These are phyloP conservation scores for Chelon auratus DNA, from an alignment of 2,797 vertebrate species.

Conservation along the genomic window DNA sequence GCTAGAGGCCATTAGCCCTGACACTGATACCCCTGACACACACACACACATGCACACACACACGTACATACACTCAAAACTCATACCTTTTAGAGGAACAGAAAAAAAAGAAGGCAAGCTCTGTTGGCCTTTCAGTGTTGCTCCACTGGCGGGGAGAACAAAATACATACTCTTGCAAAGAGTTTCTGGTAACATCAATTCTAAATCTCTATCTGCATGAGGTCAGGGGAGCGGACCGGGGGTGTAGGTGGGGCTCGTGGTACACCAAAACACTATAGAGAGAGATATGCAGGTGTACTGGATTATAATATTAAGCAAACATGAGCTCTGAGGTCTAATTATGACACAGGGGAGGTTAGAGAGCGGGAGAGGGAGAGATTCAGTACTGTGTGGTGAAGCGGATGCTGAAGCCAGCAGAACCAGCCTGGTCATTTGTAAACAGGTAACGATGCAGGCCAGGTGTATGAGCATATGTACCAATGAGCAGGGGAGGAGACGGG, in stretches of 20 bases:
- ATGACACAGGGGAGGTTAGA: slow-evolving; percentile 94
- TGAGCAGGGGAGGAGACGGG: slow-evolving; percentile 75
- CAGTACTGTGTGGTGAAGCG: slow-evolving; percentile 81
- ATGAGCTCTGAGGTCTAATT: slow-evolving; percentile 98
- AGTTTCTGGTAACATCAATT: slow-evolving; percentile 68
- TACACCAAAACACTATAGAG: slow-evolving; percentile 83
- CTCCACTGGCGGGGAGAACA: slow-evolving; percentile 40
- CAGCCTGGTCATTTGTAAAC: slow-evolving; percentile 97
- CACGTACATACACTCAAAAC: slow-evolving; percentile 41
- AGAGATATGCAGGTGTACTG: slow-evolving; percentile 88
- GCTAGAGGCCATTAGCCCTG: slow-evolving; percentile 81
- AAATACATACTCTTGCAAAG: slow-evolving; percentile 49
- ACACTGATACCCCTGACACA: slow-evolving; percentile 79
- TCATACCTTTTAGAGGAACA: slow-evolving; percentile 54
- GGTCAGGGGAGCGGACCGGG: slow-evolving; percentile 44
- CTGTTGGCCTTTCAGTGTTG: slow-evolving; percentile 46
- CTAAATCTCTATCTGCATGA: slow-evolving; percentile 62
- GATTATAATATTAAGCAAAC: slow-evolving; percentile 88
- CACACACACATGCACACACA: slow-evolving; percentile 47
- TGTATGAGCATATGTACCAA: slow-evolving; percentile 90
- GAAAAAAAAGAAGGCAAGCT: slow-evolving; percentile 23
- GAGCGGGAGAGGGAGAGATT: slow-evolving; percentile 64
- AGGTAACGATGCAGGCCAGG: slow-evolving; percentile 95
- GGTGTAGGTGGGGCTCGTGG: slow-evolving; percentile 42
- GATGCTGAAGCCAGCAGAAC: slow-evolving; percentile 99